Conservation (phyloP, 1,140 invertebrate species). For the Diploscapter pachys region DNA sequence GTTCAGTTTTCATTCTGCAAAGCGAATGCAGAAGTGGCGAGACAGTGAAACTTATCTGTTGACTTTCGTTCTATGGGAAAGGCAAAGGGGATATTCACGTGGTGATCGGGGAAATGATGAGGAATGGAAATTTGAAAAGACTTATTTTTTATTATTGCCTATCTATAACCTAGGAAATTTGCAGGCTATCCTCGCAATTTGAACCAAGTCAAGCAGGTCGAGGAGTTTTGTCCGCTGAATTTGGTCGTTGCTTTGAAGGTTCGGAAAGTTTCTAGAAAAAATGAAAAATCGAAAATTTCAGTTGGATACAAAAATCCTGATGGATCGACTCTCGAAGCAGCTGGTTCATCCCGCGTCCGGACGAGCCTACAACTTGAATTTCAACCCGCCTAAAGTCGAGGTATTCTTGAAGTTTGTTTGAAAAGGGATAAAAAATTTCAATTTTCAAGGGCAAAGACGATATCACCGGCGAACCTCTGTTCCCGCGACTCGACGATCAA, state of each 20-base stretch:
- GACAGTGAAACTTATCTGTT: too few species aligned
- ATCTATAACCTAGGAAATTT: not conserved
- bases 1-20: too few species aligned
- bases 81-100: too few species aligned
- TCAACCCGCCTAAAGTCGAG: conserved; percentile 31
- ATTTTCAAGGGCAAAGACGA: conserved; percentile 34
- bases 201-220: conserved; percentile 27
- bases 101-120: too few species aligned
- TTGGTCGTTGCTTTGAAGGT: conserved; percentile 9
- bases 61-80: too few species aligned
- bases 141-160: not conserved
- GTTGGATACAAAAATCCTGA: conserved; percentile 23
- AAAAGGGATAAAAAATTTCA: not conserved
- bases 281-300: too few species aligned
- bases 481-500: conserved; percentile 11
- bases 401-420: not conserved
- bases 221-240: conserved; percentile 23
- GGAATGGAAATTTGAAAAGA: conserved; percentile 1
- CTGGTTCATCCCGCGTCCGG: conserved; percentile 26
- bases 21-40: too few species aligned
- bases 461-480: conserved; percentile 24
- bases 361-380: conserved; percentile 27
- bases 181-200: conserved; percentile 24
- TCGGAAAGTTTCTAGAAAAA: too few species aligned
- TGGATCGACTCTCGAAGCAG: conserved; percentile 24